Evolutionary conservation across 2,888 invertebrate species (phyloP).

Genomic region (Blomia tropicalis): DNA sequence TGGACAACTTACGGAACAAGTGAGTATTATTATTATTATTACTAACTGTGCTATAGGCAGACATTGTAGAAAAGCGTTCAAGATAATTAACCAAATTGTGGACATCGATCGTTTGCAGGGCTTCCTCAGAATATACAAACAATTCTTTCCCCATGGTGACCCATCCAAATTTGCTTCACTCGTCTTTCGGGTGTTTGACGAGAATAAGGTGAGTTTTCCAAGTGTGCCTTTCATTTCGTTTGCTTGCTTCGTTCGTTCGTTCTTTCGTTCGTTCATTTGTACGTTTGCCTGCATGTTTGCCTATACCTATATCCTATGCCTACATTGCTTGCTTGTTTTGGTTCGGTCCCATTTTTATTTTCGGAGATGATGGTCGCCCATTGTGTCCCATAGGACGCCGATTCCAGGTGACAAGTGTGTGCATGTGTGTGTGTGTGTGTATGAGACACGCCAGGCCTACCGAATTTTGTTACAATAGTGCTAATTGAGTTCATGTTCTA

Average conservation of each 20-base stretch:
- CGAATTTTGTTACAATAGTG: too few species aligned
- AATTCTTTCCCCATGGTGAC: slow-evolving; percentile 98
- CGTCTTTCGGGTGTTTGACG: slow-evolving; percentile 95
- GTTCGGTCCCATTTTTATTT: too few species aligned
- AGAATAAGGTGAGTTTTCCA: slow-evolving; percentile 82
- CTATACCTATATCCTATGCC: too few species aligned
- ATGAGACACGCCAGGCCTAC: neutral
- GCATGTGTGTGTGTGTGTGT: too few species aligned
- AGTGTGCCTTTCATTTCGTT: slow-evolving; percentile 32
- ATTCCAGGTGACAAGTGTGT: too few species aligned
- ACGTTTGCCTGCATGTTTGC: too few species aligned
- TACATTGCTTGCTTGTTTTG: too few species aligned
- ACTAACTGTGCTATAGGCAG: neutral
- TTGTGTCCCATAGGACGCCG: too few species aligned
- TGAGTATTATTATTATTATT: slow-evolving; percentile 38
- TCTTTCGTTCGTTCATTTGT: too few species aligned
- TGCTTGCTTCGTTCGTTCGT: too few species aligned
- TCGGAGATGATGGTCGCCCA: too few species aligned
- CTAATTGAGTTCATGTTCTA: neutral
- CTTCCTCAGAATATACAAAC: slow-evolving; percentile 97
- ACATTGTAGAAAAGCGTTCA: too few species aligned
- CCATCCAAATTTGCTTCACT: slow-evolving; percentile 94
- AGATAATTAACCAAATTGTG: neutral
- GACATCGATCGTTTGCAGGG: slow-evolving; percentile 47
- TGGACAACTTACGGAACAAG: slow-evolving; percentile 84